Conservation (phyloP, 1,140 invertebrate species). For the Caenorhabditis briggsae region DNA sequence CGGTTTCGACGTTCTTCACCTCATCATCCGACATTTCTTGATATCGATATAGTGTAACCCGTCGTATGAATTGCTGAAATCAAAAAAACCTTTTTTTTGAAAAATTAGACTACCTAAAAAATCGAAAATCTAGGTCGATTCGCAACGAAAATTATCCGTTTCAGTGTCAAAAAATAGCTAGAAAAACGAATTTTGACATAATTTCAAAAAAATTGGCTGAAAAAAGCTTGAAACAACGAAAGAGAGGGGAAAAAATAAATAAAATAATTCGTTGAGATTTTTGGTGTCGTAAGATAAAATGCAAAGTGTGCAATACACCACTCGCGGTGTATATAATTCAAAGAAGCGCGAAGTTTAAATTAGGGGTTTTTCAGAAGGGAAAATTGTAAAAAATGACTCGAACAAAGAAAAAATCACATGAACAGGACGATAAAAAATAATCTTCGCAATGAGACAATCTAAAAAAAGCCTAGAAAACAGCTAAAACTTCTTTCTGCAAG, state of each 20-base stretch:
- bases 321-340: neutral
- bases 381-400: too few relatives aligned
- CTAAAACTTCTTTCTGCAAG: too few relatives aligned
- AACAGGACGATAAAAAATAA: too few relatives aligned
- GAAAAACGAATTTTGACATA: neutral
- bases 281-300: conserved; percentile 20
- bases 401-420: too few relatives aligned
- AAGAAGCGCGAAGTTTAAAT: neutral
- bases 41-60: conserved; percentile 12
- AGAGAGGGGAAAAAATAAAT: neutral
- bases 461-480: too few relatives aligned
- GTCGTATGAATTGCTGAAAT: conserved; percentile 22
- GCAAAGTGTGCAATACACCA: neutral
- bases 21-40: conserved; percentile 17
- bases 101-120: neutral
- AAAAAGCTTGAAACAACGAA: neutral
- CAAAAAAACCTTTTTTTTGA: too few relatives aligned
- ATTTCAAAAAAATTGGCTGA: neutral
- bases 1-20: neutral
- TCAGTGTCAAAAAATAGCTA: neutral
- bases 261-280: neutral
- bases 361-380: neutral
- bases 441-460: too few relatives aligned
- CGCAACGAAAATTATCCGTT: neutral
- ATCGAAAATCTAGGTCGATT: neutral